Evolutionary conservation across 2,888 invertebrate genomes (phyloP), one percentile per base, ranked within the genome.

Genomic region (Pediacus dermestoides): DNA sequence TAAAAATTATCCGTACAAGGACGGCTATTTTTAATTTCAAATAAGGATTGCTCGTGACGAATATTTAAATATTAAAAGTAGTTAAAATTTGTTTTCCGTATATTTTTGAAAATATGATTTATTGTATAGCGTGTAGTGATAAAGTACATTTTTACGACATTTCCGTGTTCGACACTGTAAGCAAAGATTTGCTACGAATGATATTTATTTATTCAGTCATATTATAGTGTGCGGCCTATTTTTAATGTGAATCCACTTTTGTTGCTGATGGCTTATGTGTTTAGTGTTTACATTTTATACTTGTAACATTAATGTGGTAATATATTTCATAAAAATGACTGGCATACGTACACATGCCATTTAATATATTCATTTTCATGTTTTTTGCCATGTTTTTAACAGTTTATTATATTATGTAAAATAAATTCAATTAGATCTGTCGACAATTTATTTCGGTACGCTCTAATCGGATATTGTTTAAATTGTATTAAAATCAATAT

Each of bases 101-200:
- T n/a, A n/a, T n/a, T n/a, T n/a, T n/a, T n/a, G n/a, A n/a, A n/a
- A n/a, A n/a, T n/a, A n/a, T 18, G 21, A 18, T 18, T 18, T 18
- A 18, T 18, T 18, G n/a, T n/a, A 18, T 18, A 18, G 21, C 21
- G 21, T 18, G 6, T 18, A 18, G 28, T 28, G n/a, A 28, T 46
- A 45, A 53, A 50, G 46, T 50, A 46, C 47, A 48, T 49, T 51
- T 55, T 53, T 53, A 53, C 51, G 40, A 36, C 37, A 30, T 34
- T 42, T 43, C 42, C 52, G 52, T 56, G 52, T 52, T 44, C 39
- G 36, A 44, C 44, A 46, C 44, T 49, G 43, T 43, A 49, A 53
- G 42, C 50, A 49, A 31, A 43, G 46, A 52, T 52, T 54, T 44
- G 46, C 42, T 44, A 43, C 42, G 41, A 49, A 35, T 43, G 31